Conservation (phyloP, 2,888 invertebrate genomes). For the Xylota sylvarum region DNA sequence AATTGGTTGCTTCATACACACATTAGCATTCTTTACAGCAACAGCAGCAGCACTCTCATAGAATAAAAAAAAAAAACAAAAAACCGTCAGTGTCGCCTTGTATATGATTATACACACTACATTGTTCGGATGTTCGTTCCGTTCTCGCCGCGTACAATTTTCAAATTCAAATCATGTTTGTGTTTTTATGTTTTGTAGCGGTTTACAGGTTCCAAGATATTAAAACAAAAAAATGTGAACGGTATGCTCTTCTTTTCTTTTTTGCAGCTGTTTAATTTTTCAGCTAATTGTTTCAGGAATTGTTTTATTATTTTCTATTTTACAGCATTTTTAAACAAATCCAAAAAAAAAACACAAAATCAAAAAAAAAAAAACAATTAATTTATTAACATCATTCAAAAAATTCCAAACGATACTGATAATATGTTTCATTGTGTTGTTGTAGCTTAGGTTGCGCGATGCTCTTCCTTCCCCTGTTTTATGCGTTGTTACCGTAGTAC, state of each 20-base stretch:
- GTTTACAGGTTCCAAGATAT: slow-evolving; percentile 69
- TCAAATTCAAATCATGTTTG: slow-evolving; percentile 56
- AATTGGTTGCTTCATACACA: slow-evolving; percentile 48
- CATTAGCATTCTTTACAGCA: slow-evolving; percentile 12
- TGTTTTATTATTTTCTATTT: slow-evolving; percentile 77
- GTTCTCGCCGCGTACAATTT: slow-evolving; percentile 12
- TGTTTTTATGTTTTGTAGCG: slow-evolving; percentile 71
- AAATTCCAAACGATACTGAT: slow-evolving; percentile 74
- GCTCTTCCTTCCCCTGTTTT: slow-evolving; percentile 78
- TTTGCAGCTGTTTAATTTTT: slow-evolving; percentile 76
- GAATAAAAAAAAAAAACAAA: slow-evolving; percentile 20
- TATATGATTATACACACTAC: slow-evolving; percentile 37
- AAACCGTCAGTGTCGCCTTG: slow-evolving; percentile 26
- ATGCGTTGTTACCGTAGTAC: slow-evolving; percentile 76
- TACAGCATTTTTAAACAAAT: slow-evolving; percentile 60
- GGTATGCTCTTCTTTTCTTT: slow-evolving; percentile 70
- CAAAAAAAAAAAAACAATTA: slow-evolving; percentile 53
- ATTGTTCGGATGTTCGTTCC: slow-evolving; percentile 20
- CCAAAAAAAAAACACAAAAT: slow-evolving; percentile 32
- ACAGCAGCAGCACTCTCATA: slow-evolving; percentile 15
- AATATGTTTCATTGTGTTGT: slow-evolving; percentile 81
- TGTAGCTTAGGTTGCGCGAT: slow-evolving; percentile 87
- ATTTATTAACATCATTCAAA: slow-evolving; percentile 51
- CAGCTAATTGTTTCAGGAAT: slow-evolving; percentile 76
- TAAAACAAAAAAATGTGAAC: slow-evolving; percentile 31